Evolutionary conservation across 2,888 invertebrate species (phyloP), one percentile per base, ranked within the genome.

Genomic region (Poecilus cupreus): DNA sequence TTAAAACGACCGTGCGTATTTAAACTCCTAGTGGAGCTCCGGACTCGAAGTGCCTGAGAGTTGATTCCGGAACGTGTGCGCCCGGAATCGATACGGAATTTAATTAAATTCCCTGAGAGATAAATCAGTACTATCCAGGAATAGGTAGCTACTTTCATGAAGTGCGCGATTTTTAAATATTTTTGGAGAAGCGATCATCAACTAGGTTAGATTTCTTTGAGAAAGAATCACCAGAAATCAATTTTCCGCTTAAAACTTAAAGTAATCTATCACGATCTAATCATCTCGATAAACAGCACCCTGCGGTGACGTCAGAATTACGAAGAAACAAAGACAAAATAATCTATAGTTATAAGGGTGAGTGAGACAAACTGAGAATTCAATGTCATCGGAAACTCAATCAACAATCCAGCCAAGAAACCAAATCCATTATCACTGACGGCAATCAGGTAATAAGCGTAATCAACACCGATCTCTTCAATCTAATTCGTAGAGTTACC

Each of bases 221-320:
- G n/a, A n/a, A n/a, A n/a, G n/a, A 49, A 13, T 13, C 13, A n/a
- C 6, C 49, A 18, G 8, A 43, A 43, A 49, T 49, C 49, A 49
- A 49, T 49, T 49, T 49, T n/a, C 49, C 6, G 2, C 18, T 49
- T 54, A 54, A 54, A 54, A 20, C 54, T 54, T 54, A 54, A 54
- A 16, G 18, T 22, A 20, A 16, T 49, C 16, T 11, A 54, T 20
- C 54, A 11, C 10, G 26, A 26, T 60, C 88, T 88, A 46, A 83
- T 82, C 80, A 83, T 68, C 83, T 80, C 46, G 49, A 43, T 49
- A 70, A 24, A 70, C 70, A 70, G 77, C 64, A 10, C 11, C 20
- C 13, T 39, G 13, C 18, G 54, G n/a, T 37, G 24, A 39, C 80
- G 54, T 54, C 68, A 68, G 37, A 54, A 22, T 54, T 22, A 46